Evolutionary conservation across 2,797 vertebrate genomes (phyloP), one percentile per base, ranked within the genome.

Genomic region (Gorsachius magnificus): DNA sequence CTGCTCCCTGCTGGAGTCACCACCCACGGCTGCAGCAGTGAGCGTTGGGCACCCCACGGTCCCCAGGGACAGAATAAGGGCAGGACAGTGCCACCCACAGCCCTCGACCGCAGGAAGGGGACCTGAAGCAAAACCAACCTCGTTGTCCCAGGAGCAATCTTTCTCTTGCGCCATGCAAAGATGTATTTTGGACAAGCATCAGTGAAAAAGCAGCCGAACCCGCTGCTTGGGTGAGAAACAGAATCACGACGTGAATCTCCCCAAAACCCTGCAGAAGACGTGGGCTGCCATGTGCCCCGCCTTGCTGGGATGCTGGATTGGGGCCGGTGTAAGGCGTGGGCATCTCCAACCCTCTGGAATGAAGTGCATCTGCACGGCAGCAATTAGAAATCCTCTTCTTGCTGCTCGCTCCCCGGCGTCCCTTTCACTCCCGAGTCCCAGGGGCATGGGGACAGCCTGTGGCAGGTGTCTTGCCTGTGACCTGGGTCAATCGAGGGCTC

Each of bases 381-480:
- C 93, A 63, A 91, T 90, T 60, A 80, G 94, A 80, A 83, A 69
- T 6, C 46, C 57, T 29, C 76, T 80, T 45, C 50, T 46, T 5
- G n/a, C 4, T 5, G 43, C 83, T 54, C 13, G 1, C 45, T 94
- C 93, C 95, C 89, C 6, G 0, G 66, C 1, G 86, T 56, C 83
- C 89, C 80, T 89, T 61, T 60, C 90, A 80, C 14, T 89, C 82
- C 61, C 17, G 22, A 24, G 43, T 53, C 54, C 38, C 28, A 3
- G 65, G 76, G 82, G 24, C 13, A 9, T 12, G 33, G 74, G 90
- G 64, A 53, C 92, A 35, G 84, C 64, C 93, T 31, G 95, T 90
- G 95, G 92, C 97, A 97, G 96, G 95, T 97, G 97, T 97, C 97
- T 70, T 91, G 96, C 95, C 96, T 95, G 92, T 92, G 94, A 94